Evolutionary conservation across 1,140 invertebrate species (phyloP), one percentile per base, ranked within the genome.

Genomic region (Anoplophora glabripennis): DNA sequence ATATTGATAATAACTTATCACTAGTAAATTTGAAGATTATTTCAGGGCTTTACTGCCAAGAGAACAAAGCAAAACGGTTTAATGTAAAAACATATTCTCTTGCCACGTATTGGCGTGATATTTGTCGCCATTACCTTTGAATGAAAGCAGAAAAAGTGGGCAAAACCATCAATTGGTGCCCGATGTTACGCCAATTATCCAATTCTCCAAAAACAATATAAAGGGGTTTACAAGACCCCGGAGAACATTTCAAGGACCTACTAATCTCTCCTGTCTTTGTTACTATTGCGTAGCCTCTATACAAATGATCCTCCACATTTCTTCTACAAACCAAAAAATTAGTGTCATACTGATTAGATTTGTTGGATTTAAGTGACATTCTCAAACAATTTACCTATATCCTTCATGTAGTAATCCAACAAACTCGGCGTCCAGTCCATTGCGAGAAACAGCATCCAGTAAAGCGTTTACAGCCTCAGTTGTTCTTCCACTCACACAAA

Each of bases 181-280:
- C 92, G 10, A 38, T 94, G 44, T 88, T 85, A 21, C 82, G 72
- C 92, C 93, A 96, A 69, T 96, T 92, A 4, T 92, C 92, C 89
- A 96, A 93, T 47, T 93, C 93, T 59, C 92, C 89, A 77, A 93
- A 97, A 8, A 96, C 84, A 76, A 89, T 93, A 82, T 91, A 94
- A 0, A 96, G 78, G 12, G 91, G 89, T 61, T 84, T 76, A 54
- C 79, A 79, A 5, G 81, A 77, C 0, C 82, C 85, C 0, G 80
- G 75, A 70, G 81, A 86, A 72, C 84, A 81, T 46, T 83, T 76
- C 61, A 21, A 78, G 82, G 83, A 87, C 86, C 57, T 83, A 75
- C 73, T 54, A 76, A 79, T 47, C 73, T 67, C 67, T 64, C 75
- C 71, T 57, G 68, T 58, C 69, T 84, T 72, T 70, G 76, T 72